Evolutionary conservation across 2,888 invertebrate species (phyloP).

Genomic region (Alsophila aescularia): DNA sequence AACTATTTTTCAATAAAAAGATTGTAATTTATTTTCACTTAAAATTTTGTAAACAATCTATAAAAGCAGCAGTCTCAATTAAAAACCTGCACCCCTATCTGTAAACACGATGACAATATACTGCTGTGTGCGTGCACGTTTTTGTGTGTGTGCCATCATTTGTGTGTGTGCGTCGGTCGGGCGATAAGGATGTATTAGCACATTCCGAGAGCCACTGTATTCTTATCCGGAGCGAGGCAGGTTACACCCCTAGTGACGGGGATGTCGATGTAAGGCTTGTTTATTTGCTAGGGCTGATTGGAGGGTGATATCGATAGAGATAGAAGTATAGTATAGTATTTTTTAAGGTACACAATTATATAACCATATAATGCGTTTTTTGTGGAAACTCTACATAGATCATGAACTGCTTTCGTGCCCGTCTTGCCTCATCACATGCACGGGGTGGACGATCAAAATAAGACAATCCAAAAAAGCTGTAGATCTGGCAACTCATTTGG

Average conservation of each 20-base stretch:
- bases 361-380: too few relatives aligned
- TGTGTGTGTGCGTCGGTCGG: slow-evolving; percentile 44
- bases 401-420: too few relatives aligned
- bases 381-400: too few relatives aligned
- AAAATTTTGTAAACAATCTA: too few relatives aligned
- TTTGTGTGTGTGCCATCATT: slow-evolving; percentile 38
- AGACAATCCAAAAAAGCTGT: too few relatives aligned
- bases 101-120: slow-evolving; percentile 17
- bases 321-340: too few relatives aligned
- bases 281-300: slow-evolving; percentile 33
- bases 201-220: slow-evolving; percentile 81
- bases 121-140: slow-evolving; percentile 45
- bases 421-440: too few relatives aligned
- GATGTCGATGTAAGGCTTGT: slow-evolving; percentile 37
- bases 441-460: too few relatives aligned
- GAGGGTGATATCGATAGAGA: slow-evolving; percentile 9
- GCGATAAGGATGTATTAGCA: slow-evolving; percentile 83
- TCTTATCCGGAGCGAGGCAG: slow-evolving; percentile 82
- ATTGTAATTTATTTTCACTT: too few relatives aligned
- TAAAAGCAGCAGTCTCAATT: slow-evolving; percentile 1
- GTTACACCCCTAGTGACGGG: slow-evolving; percentile 78
- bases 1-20: too few relatives aligned
- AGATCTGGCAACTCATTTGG: too few relatives aligned
- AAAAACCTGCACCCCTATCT: slow-evolving; percentile 27
- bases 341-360: too few relatives aligned